Evolutionary conservation across 2,888 invertebrate species (phyloP).

Genomic region (Pheosia tremula): DNA sequence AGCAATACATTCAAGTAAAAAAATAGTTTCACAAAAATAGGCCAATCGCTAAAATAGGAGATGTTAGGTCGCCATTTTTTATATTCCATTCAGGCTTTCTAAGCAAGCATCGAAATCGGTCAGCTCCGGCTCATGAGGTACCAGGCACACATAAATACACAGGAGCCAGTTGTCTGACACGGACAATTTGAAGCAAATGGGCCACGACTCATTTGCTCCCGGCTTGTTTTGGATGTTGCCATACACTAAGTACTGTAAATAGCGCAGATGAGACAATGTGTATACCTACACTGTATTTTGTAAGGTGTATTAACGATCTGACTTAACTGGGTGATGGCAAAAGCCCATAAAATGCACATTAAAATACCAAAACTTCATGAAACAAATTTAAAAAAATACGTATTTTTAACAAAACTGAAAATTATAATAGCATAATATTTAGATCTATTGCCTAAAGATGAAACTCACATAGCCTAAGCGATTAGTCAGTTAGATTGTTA

Average conservation of each 20-base stretch:
- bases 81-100: constrained; percentile 3
- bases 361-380: no score
- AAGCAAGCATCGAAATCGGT: constrained; percentile 24
- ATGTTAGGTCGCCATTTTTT: constrained; percentile 1
- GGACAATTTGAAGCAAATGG: constrained; percentile 69
- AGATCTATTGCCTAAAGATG: no score
- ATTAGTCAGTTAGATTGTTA: no score
- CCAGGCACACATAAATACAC: constrained; percentile 44
- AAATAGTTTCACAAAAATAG: not conserved
- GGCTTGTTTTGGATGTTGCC: constrained; percentile 43
- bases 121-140: constrained; percentile 22
- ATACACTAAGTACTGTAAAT: constrained; percentile 33
- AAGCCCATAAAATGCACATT: no score
- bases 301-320: not conserved
- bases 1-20: not conserved
- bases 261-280: constrained; percentile 5
- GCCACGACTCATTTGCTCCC: constrained; percentile 61
- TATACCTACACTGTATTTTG: not conserved
- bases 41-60: not conserved
- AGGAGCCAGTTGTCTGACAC: constrained; percentile 53
- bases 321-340: not conserved
- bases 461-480: no score
- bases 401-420: no score
- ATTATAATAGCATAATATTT: no score
- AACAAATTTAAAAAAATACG: no score